Percentiles rank a stretch among this genome's conserved stretches.
Evolutionary conservation across 1,140 invertebrate genomes (phyloP).

Genomic region (Bombyx mori): ASM3026992v2 NC_085110.1:17011501-17012000

Average conservation of each 20-base stretch:
- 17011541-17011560: neutral
- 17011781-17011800: conserved; percentile 58
- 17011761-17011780: conserved; percentile 52
- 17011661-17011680: conserved; percentile 61
- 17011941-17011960: conserved; percentile 49
- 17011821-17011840: conserved; percentile 57
- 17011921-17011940: conserved; percentile 22
- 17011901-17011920: conserved; percentile 63
- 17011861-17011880: conserved; percentile 49
- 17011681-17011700: conserved; percentile 40
- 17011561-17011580: conserved; percentile 40
- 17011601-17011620: conserved; percentile 38
- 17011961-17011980: conserved; percentile 49
- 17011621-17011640: conserved; percentile 48
- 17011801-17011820: conserved; percentile 58
- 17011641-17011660: conserved; percentile 42
- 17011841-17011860: conserved; percentile 48
- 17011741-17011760: conserved; percentile 28
- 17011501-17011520: conserved; percentile 50
- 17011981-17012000: conserved; percentile 33
- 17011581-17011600: conserved; percentile 36
- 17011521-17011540: conserved; percentile 11
- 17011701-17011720: conserved; percentile 55
- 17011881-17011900: conserved; percentile 59
- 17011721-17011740: conserved; percentile 39